phyloP scores from a whole-genome alignment of 2,797 vertebrate genomes.

The Apogon hyalosoma region DNA sequence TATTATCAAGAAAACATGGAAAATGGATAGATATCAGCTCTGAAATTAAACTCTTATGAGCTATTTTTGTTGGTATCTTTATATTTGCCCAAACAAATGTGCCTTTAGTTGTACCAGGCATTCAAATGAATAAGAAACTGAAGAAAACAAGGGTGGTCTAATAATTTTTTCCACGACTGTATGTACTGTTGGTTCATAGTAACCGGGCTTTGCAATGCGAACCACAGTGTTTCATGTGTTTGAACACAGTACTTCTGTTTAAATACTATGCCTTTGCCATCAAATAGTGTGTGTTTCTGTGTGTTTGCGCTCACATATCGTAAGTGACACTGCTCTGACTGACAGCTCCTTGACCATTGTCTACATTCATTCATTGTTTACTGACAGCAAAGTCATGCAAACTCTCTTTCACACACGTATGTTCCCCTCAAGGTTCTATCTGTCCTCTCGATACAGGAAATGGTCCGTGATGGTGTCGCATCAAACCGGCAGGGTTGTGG shows the following conservation, averaged over 20 bases:
- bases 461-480: conserved; percentile 35
- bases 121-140: too few species aligned
- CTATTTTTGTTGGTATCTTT: too few species aligned
- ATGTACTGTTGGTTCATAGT: neutral
- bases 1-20: too few species aligned
- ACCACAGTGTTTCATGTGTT: too few species aligned
- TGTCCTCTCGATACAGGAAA: conserved; percentile 30
- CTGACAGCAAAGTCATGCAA: conserved; percentile 22
- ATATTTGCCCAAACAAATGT: too few species aligned
- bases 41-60: too few species aligned
- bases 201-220: neutral
- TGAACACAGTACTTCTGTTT: conserved; percentile 7
- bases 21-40: too few species aligned
- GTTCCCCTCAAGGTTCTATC: conserved; percentile 8
- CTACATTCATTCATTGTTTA: neutral
- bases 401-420: neutral
- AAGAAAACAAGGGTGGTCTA: too few species aligned
- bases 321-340: conserved; percentile 21
- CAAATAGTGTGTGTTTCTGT: neutral
- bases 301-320: neutral
- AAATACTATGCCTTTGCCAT: conserved; percentile 1
- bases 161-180: too few species aligned
- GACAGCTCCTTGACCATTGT: conserved; percentile 38
- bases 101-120: too few species aligned
- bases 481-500: conserved; percentile 37